Base-by-base conservation (phyloP, 2,797 vertebrate species). In the Hoplostethus atlanticus region DNA sequence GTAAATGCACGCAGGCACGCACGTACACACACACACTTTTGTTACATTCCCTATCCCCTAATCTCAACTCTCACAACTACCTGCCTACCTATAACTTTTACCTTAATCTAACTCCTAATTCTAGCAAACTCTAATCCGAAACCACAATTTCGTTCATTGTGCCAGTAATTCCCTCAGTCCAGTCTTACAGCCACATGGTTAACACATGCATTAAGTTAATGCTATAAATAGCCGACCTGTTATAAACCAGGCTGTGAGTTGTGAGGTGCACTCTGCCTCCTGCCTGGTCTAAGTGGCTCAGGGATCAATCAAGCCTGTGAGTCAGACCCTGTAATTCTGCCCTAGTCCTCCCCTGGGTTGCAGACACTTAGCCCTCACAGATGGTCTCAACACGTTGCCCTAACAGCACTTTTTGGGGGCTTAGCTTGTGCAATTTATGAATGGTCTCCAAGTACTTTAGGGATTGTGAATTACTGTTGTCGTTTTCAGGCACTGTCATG, bases 361-460 rank as follows among this genome's bases (percentile, higher is more conserved):
- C 61, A 58, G 58, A 83, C 75, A 80, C 86, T 89, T 73, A 84
- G 71, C 68, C 55, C 28, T 56, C 78, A 73, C 73, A 85, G 84
- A 85, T 77, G 68, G 70, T 64, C 88, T 83, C 74, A 36, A 74
- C 77, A 62, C 30, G 44, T 53, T 66, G 85, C 57, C 34, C 51
- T 76, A 58, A 79, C 73, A 86, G 84, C 68, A 54, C 67, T 80
- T 82, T 85, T 74, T 51, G 51, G 60, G 63, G 69, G 72, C 68
- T 89, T 81, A 89, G 64, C n/a, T 0, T 21, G 50, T 65, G 21
- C 25, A 64, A 85, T 86, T 88, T 75, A 87, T 79, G 57, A 87
- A 73, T 25, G 52, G 15, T 21, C 25, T 31, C 53, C 53, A 34
- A 34, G 51, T 15, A 17, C 63, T 25, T 40, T n/a, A 36, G 48